These are phyloP conservation scores for Heliconius charithonia DNA, from an alignment of 2,888 invertebrate species.

Conservation along the genomic window DNA sequence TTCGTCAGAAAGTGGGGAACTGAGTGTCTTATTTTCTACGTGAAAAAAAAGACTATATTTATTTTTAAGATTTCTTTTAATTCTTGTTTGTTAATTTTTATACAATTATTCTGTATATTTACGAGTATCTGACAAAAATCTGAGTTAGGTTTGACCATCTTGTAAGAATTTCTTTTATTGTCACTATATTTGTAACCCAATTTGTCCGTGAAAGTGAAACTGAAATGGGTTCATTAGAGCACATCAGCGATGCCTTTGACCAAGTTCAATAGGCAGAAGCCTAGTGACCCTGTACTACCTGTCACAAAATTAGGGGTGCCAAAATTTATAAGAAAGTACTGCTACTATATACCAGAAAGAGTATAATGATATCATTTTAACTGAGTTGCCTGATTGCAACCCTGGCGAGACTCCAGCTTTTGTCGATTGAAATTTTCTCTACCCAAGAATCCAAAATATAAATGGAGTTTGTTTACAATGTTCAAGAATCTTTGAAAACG, in stretches of 20 bases:
- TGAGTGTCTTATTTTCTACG: too few relatives aligned
- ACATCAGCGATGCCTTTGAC: slow-evolving; percentile 24
- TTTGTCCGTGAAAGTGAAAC: not conserved
- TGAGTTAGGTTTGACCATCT: not conserved
- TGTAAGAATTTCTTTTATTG: not conserved
- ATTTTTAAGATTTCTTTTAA: too few relatives aligned
- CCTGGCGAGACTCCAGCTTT: slow-evolving; percentile 57
- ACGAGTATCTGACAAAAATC: not conserved
- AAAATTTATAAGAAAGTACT: not conserved
- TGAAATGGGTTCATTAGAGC: slow-evolving; percentile 23
- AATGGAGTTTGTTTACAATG: slow-evolving; percentile 52
- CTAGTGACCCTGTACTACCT: slow-evolving; percentile 23
- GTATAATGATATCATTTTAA: slow-evolving; percentile 46
- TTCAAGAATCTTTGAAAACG: slow-evolving; percentile 22
- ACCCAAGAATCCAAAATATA: slow-evolving; percentile 50
- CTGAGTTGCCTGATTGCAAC: slow-evolving; percentile 57
- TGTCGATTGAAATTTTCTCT: slow-evolving; percentile 58
- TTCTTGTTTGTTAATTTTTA: not conserved
- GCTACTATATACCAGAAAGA: not conserved
- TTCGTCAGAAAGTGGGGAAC: too few relatives aligned
- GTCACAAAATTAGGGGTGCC: not conserved
- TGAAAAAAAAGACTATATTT: too few relatives aligned
- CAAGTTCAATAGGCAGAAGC: slow-evolving; percentile 8
- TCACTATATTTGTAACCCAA: not conserved
- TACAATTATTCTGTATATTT: not conserved